phyloP scores from a whole-genome alignment of 2,888 invertebrate species.

The Mimas tiliae region DNA sequence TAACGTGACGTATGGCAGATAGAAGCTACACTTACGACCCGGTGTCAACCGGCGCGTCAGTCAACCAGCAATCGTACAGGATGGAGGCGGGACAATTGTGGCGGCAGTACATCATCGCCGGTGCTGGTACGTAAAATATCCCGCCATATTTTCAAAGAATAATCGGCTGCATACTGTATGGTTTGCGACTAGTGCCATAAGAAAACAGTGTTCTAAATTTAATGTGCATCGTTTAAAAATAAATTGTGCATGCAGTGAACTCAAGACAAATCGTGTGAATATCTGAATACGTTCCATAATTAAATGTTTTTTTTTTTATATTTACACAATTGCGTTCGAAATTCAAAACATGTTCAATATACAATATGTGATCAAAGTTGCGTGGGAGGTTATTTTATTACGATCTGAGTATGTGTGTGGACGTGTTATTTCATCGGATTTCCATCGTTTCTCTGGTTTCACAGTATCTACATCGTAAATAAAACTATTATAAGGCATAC shows the following conservation, averaged over 20 bases:
- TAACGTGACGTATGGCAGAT: constrained; percentile 76
- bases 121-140: constrained; percentile 82
- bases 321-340: background rate
- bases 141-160: constrained; percentile 21
- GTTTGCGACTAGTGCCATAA: background rate
- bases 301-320: background rate
- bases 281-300: background rate
- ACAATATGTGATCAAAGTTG: background rate
- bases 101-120: constrained; percentile 87
- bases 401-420: background rate
- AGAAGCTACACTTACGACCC: constrained; percentile 75
- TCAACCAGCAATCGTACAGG: constrained; percentile 70
- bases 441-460: background rate
- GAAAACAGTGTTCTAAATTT: constrained; percentile 18
- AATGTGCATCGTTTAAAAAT: constrained; percentile 15
- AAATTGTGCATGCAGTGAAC: constrained; percentile 1
- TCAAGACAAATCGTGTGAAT: constrained; percentile 9
- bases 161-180: constrained; percentile 2
- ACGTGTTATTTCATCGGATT: constrained; percentile 5
- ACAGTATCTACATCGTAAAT: background rate
- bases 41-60: constrained; percentile 71
- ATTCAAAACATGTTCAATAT: constrained; percentile 5
- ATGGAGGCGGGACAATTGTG: constrained; percentile 87
- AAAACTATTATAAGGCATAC: background rate
- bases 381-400: background rate